A percentile compares a stretch with the other conserved stretches of the same genome.
Conservation (phyloP, 2,113 vertebrate genomes). For the Furnarius figulus region DNA sequence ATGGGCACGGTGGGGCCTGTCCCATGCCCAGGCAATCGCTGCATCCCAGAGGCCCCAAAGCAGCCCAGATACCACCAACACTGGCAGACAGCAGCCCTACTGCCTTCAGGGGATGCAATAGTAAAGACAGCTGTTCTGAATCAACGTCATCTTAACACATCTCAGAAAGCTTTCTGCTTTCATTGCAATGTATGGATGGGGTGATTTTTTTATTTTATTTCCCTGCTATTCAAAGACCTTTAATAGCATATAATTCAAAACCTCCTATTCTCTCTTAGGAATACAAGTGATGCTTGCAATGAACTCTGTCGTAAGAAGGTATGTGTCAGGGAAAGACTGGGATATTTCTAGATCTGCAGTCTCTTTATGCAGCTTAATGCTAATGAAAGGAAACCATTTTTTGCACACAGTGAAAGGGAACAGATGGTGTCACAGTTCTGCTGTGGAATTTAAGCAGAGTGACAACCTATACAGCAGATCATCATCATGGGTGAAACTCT, state of each 20-base stretch:
- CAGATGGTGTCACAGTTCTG: conserved; percentile 70
- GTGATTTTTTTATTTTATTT: neutral
- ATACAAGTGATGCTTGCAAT: neutral
- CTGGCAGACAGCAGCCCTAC: neutral
- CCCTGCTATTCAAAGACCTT: neutral
- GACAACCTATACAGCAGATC: conserved; percentile 62
- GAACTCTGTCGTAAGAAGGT: conserved; percentile 25
- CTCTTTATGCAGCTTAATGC: conserved; percentile 61
- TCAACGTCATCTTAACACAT: neutral
- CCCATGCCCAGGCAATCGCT: fast-evolving
- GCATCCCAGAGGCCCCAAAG: neutral
- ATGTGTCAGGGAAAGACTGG: conserved; percentile 20
- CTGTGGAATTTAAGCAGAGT: conserved; percentile 67
- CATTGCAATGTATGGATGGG: neutral
- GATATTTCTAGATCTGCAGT: conserved; percentile 39
- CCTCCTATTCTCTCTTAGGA: neutral
- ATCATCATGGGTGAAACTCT: conserved; percentile 30
- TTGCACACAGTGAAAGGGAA: conserved; percentile 65
- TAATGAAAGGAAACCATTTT: conserved; percentile 70
- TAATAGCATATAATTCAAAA: neutral
- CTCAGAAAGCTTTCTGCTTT: neutral
- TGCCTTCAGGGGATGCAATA: neutral
- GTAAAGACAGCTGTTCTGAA: neutral
- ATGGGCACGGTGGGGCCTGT: fast-evolving
- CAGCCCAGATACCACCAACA: neutral